Percentiles rank a stretch among this genome's conserved stretches.
phyloP scores from a whole-genome alignment of 2,113 vertebrate species.

The Dinomys branickii region DNA sequence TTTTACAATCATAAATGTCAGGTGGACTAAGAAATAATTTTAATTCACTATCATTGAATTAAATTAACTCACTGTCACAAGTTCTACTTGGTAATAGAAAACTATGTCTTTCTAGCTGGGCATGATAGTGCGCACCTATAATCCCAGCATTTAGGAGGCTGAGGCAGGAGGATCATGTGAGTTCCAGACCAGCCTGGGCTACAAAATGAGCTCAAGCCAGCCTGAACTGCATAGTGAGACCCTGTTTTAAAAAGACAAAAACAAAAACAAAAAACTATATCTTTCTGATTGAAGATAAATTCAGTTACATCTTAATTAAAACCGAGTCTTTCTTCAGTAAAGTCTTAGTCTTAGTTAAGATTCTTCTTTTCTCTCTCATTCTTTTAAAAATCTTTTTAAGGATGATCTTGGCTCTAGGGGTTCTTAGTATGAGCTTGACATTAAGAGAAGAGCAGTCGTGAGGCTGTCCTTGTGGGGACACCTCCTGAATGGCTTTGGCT shows the following conservation, averaged over 20 bases:
- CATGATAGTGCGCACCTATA: no score
- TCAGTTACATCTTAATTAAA: constrained; percentile 28
- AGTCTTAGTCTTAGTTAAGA: not conserved
- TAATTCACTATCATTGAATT: constrained; percentile 33
- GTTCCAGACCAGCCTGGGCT: no score
- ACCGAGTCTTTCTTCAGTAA: not conserved
- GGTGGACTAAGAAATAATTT: not conserved
- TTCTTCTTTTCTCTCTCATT: not conserved
- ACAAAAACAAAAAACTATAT: not conserved
- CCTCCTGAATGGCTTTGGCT: not conserved
- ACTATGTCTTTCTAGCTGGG: not conserved
- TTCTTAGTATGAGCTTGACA: not conserved
- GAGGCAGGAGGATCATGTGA: no score
- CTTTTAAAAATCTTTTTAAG: not conserved
- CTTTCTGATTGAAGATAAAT: constrained; percentile 49
- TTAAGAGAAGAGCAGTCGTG: not conserved
- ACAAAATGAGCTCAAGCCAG: no score
- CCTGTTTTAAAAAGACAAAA: no score
- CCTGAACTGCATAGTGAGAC: no score
- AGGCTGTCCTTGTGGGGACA: not conserved
- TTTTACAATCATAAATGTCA: not conserved
- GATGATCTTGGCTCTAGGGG: not conserved
- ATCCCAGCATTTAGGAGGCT: no score
- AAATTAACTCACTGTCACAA: constrained; percentile 15
- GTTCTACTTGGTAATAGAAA: constrained; percentile 51